phyloP scores from a whole-genome alignment of 1,140 invertebrate species.

The Diuraphis noxia region DNA sequence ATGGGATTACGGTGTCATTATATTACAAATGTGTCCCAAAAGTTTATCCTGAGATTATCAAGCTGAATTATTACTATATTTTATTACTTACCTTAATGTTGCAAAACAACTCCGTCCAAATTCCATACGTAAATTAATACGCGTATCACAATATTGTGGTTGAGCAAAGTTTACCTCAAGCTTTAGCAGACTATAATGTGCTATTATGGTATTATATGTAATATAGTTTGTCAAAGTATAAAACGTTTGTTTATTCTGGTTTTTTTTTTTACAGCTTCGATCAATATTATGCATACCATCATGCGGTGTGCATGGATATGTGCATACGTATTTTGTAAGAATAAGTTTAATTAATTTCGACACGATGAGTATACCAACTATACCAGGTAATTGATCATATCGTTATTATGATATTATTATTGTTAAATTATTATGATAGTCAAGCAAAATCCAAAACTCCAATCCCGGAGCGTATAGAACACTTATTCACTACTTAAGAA shows the following conservation, averaged over 20 bases:
- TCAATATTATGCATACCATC: not conserved
- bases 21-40: constrained; percentile 16
- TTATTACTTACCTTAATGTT: constrained; percentile 18
- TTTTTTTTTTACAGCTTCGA: not conserved
- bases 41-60: constrained; percentile 1
- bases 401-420: no score
- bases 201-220: not conserved
- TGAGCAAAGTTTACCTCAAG: not conserved
- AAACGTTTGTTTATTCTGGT: not conserved
- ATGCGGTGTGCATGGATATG: no score
- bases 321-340: not conserved
- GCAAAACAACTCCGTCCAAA: constrained; percentile 2
- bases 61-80: constrained; percentile 9
- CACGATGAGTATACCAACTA: not conserved
- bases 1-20: not conserved
- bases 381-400: no score
- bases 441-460: no score
- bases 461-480: no score
- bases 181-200: not conserved
- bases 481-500: no score
- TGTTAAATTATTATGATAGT: no score
- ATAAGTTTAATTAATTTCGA: not conserved
- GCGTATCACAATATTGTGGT: not conserved
- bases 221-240: not conserved
- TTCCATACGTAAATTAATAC: constrained; percentile 21